phyloP scores from a whole-genome alignment of 2,888 invertebrate species.

The Lasioglossum malachurum region DNA sequence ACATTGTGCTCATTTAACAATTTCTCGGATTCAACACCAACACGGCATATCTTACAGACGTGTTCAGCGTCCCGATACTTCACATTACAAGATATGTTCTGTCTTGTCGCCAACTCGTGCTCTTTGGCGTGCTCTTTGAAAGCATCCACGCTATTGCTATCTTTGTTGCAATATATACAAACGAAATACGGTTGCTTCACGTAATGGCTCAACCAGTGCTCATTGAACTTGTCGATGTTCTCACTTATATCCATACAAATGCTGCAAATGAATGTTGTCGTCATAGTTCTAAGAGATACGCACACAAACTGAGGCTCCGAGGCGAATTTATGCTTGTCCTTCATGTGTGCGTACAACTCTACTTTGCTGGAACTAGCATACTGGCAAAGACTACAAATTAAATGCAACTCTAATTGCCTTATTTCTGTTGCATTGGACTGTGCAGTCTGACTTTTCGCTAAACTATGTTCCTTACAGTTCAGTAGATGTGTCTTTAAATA shows the following conservation, averaged over 20 bases:
- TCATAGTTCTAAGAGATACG: conserved; percentile 23
- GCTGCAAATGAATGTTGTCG: conserved; percentile 68
- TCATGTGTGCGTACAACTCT: conserved; percentile 62
- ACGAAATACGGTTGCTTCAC: not conserved
- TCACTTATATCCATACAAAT: conserved; percentile 62
- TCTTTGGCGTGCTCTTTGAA: conserved; percentile 28
- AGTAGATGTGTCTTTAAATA: conserved; percentile 50
- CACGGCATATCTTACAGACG: conserved; percentile 65
- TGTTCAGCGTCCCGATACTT: conserved; percentile 41
- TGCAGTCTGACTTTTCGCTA: not conserved
- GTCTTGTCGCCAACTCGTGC: conserved; percentile 17
- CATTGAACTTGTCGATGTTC: conserved; percentile 59
- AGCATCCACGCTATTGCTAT: conserved; percentile 4
- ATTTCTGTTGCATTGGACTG: not conserved
- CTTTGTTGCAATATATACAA: conserved; percentile 41
- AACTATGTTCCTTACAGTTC: not conserved
- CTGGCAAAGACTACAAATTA: conserved; percentile 67
- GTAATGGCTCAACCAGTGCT: conserved; percentile 68
- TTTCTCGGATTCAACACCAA: conserved; percentile 60
- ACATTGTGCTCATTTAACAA: conserved; percentile 62
- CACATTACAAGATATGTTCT: conserved; percentile 24
- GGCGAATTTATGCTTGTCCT: conserved; percentile 17
- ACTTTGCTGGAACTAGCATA: conserved; percentile 42
- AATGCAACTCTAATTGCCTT: not conserved
- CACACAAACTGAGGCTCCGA: conserved; percentile 37